phyloP scores from a whole-genome alignment of 2,113 vertebrate genomes.

The Perca fluviatilis region DNA sequence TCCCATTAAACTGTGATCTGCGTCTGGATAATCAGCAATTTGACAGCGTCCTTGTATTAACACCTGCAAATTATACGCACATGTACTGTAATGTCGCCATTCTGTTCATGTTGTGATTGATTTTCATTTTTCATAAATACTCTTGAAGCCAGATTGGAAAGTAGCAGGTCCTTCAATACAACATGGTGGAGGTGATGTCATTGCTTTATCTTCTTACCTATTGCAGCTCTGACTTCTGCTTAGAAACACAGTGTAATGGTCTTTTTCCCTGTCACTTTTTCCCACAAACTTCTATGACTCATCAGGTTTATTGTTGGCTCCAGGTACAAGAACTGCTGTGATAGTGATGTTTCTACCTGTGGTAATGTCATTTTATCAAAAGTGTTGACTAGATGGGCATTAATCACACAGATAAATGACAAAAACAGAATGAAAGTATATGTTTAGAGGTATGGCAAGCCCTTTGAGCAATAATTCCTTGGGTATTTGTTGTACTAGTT shows the following conservation, averaged over 20 bases:
- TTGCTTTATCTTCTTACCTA: slow-evolving; percentile 1
- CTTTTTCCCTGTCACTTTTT: slow-evolving; percentile 21
- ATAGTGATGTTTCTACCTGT: neutral
- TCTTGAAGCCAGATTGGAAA: neutral
- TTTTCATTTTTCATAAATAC: neutral
- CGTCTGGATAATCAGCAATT: slow-evolving; percentile 20
- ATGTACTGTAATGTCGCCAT: neutral
- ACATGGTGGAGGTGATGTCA: slow-evolving; percentile 1
- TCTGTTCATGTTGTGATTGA: neutral
- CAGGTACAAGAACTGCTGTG: neutral
- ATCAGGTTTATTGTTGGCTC: neutral
- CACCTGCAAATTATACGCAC: neutral
- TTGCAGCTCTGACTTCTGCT: slow-evolving; percentile 21
- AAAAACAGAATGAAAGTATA: neutral
- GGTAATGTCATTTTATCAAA: neutral
- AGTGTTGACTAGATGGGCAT: neutral
- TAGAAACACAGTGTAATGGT: neutral
- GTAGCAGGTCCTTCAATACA: neutral
- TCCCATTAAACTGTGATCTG: slow-evolving; percentile 8
- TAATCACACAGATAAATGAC: neutral
- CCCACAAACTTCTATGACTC: slow-evolving; percentile 6
- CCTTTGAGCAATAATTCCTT: no score
- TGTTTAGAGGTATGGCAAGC: no score
- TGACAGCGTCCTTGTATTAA: neutral
- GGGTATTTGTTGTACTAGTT: no score